Evolutionary conservation across 64 coral and sea anemone genomes (phyloP).

Genomic region (Porites lutea): DNA sequence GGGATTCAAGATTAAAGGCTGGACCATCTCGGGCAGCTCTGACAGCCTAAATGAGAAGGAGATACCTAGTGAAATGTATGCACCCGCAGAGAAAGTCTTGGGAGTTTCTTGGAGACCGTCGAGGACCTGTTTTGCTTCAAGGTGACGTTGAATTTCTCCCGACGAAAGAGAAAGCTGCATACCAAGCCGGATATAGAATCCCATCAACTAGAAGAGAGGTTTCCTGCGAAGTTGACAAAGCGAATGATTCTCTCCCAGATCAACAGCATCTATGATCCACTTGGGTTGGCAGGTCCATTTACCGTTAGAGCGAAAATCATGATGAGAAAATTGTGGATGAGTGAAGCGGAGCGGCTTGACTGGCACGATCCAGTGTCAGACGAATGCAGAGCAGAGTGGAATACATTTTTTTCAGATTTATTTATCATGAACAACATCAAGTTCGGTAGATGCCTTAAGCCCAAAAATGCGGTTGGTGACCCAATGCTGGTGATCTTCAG

Average conservation of each 20-base stretch:
- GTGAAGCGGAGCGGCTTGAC: neutral
- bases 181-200: too few relatives aligned
- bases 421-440: neutral
- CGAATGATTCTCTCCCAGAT: constrained; percentile 4
- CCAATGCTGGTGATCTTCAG: neutral
- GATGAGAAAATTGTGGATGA: too few relatives aligned
- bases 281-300: neutral
- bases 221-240: neutral
- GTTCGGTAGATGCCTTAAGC: neutral
- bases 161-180: neutral
- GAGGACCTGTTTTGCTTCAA: constrained; percentile 40
- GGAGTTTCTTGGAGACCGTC: constrained; percentile 38
- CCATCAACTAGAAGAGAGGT: too few relatives aligned
- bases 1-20: too few relatives aligned
- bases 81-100: constrained; percentile 55
- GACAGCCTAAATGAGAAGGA: too few relatives aligned
- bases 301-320: constrained; percentile 13
- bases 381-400: neutral
- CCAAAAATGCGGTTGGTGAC: neutral
- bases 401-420: neutral
- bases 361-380: neutral
- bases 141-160: constrained; percentile 47
- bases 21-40: too few relatives aligned
- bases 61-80: too few relatives aligned
- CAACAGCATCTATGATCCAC: constrained; percentile 1